Conservation (phyloP, 2,888 invertebrate species). For the Cerastis rubricosa region DNA sequence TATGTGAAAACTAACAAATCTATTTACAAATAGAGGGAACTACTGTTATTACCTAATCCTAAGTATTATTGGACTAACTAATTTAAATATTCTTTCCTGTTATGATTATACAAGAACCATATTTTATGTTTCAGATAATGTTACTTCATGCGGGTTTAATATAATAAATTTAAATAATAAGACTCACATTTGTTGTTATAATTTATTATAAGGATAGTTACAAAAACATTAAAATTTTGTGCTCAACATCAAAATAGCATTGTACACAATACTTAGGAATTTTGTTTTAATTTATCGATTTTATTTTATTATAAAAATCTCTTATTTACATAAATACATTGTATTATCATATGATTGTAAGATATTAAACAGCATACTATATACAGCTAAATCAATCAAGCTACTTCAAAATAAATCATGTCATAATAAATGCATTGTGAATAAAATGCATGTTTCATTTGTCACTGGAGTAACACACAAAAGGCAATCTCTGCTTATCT, state of each 20-base stretch:
- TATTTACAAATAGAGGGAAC: neutral
- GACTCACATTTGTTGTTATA: conserved; percentile 72
- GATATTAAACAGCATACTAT: conserved; percentile 71
- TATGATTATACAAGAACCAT: conserved; percentile 5
- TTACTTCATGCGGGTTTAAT: conserved; percentile 69
- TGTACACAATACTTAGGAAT: conserved; percentile 61
- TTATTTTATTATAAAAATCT: conserved; percentile 64
- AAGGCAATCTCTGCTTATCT: conserved; percentile 80
- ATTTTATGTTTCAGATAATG: conserved; percentile 65
- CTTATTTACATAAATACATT: conserved; percentile 79
- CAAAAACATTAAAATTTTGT: conserved; percentile 81
- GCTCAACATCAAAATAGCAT: conserved; percentile 74
- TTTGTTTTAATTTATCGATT: conserved; percentile 60
- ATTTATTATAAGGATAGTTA: conserved; percentile 79
- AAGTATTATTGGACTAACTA: neutral
- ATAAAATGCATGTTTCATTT: conserved; percentile 68
- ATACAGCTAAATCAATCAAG: conserved; percentile 74
- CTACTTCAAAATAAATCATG: conserved; percentile 62
- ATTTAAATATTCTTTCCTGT: conserved; percentile 24
- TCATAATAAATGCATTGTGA: conserved; percentile 73
- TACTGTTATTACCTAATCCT: neutral
- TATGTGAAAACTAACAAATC: neutral
- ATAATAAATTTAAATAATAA: conserved; percentile 54
- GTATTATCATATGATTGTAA: conserved; percentile 64
- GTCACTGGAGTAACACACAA: conserved; percentile 75